Evolutionary conservation across 2,113 vertebrate genomes (phyloP).

Genomic region (Limnothrissa miodon): DNA sequence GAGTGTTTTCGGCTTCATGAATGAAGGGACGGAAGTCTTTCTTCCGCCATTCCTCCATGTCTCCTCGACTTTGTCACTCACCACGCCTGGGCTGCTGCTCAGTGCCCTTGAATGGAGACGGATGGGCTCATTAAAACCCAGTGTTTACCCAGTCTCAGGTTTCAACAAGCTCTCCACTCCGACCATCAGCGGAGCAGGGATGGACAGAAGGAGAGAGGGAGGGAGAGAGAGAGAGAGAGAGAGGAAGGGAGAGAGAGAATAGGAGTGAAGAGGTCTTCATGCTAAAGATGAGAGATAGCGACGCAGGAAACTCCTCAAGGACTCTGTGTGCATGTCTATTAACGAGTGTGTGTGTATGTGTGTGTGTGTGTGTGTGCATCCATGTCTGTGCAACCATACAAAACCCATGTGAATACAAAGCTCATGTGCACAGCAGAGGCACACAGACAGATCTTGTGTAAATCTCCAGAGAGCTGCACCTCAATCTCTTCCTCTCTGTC

Average conservation of each 20-base stretch:
- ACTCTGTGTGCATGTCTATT: not conserved
- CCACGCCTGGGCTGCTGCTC: not conserved
- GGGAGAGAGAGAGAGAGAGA: conserved; percentile 4
- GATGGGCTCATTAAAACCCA: conserved; percentile 12
- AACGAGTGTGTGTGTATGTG: not conserved
- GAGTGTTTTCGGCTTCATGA: conserved; percentile 15
- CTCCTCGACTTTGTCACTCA: conserved; percentile 21
- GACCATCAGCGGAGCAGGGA: not conserved
- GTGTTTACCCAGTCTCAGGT: conserved; percentile 18
- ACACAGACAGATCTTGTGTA: not conserved
- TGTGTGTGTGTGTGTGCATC: not conserved
- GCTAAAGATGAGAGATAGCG: not conserved
- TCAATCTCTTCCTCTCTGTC: not conserved
- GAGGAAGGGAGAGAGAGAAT: not conserved
- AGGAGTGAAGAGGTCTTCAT: not conserved
- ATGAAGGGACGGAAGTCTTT: not conserved
- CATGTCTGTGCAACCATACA: not conserved
- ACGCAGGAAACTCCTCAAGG: not conserved
- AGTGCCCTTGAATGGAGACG: conserved; percentile 15
- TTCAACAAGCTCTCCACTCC: conserved; percentile 17
- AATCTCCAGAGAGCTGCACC: not conserved
- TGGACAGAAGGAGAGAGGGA: not conserved
- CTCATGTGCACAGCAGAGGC: no score
- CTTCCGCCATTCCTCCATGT: not conserved
- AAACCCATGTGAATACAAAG: not conserved